phyloP scores from a whole-genome alignment of 2,113 vertebrate genomes.

The Balaeniceps rex region DNA sequence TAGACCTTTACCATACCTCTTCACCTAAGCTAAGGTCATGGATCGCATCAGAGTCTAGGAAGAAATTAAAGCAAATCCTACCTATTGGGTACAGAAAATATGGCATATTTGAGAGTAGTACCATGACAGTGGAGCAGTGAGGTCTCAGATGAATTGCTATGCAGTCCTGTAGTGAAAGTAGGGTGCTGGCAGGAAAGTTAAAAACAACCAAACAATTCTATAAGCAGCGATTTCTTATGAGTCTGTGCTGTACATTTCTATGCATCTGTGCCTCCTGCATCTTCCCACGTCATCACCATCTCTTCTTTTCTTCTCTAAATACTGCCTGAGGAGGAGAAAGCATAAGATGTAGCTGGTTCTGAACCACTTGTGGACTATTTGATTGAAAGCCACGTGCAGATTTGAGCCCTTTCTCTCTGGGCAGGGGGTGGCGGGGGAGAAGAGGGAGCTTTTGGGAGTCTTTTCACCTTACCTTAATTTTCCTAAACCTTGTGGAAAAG shows the following conservation, averaged over 20 bases:
- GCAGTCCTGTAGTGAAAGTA: not conserved
- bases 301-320: not conserved
- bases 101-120: not conserved
- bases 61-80: not conserved
- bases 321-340: not conserved
- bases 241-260: not conserved
- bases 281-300: not conserved
- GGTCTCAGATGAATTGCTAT: not conserved
- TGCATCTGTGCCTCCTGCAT: not conserved
- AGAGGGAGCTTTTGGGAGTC: not conserved
- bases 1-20: not conserved
- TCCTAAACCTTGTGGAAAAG: not conserved
- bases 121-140: not conserved
- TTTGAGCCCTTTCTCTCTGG: not conserved
- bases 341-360: not conserved
- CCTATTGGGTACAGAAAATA: not conserved
- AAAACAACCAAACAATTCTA: not conserved
- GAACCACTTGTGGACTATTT: not conserved
- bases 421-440: fast-evolving
- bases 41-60: not conserved
- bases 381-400: not conserved
- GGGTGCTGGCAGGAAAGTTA: not conserved
- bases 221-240: not conserved
- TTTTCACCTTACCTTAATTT: not conserved
- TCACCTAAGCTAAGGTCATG: not conserved